These are phyloP conservation scores for Tamias sibiricus DNA, from an alignment of 2,113 vertebrate genomes.

Conservation along the genomic window DNA sequence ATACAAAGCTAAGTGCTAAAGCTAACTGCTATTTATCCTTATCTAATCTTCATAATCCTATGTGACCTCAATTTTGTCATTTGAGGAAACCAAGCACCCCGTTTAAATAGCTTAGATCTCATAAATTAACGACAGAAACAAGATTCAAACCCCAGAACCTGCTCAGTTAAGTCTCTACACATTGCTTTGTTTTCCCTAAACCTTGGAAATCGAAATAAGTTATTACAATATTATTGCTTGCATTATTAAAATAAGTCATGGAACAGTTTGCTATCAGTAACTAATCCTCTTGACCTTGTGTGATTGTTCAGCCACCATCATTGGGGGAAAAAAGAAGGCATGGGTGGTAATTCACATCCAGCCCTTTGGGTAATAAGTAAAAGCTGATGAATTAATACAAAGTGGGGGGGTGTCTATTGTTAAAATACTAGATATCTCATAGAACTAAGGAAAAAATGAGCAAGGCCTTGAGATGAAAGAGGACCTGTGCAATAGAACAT, in stretches of 20 bases:
- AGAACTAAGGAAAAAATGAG: not conserved
- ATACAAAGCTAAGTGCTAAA: not conserved
- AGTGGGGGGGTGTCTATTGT: not conserved
- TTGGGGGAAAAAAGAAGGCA: not conserved
- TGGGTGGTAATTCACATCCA: not conserved
- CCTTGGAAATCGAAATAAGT: not conserved
- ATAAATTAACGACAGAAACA: not conserved
- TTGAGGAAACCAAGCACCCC: not conserved
- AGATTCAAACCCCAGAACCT: not conserved
- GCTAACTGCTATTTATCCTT: not conserved
- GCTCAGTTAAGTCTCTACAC: not conserved
- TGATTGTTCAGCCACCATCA: not conserved
- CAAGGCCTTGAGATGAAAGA: not conserved
- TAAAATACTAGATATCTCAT: not conserved
- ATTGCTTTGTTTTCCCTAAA: not conserved
- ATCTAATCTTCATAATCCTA: not conserved
- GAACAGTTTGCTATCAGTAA: not conserved
- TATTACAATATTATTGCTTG: not conserved
- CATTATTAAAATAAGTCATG: not conserved
- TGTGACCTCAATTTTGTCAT: conserved; percentile 6
- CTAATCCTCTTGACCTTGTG: not conserved
- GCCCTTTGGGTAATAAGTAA: not conserved
- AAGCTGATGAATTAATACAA: not conserved
- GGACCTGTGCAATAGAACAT: fast-evolving
- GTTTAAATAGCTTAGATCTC: not conserved